Evolutionary conservation across 2,113 vertebrate species (phyloP), one percentile per base, ranked within the genome.

Genomic region (Neolamprologus devosi): DNA sequence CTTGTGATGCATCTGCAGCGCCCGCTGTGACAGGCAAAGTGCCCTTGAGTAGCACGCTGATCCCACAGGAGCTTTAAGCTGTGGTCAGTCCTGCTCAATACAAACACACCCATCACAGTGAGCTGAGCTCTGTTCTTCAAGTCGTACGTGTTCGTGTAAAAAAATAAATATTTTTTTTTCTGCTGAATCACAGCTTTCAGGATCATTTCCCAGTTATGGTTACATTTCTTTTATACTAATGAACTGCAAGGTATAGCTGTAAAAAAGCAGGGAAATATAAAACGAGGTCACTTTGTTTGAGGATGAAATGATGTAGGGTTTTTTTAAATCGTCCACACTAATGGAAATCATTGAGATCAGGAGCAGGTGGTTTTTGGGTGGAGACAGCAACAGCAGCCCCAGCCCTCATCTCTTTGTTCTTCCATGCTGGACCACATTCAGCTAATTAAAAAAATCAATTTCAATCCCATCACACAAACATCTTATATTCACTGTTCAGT

Each of bases 341-440:
- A 78, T 75, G 80, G 26, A 78, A 28, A 78, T 42, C 63, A 49
- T 58, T 35, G 54, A 23, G 68, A 75, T 79, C 80, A 73, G 33
- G 54, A 4, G 53, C 86, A 91, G 88, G 85, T 91, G 87, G 83
- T 86, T 85, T 88, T 65, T 40, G 91, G 88, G 88, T 83, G 93
- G 89, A 58, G 89, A 85, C 57, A 85, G 65, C 81, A 84, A 68
- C 51, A 23, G 49, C 60, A 89, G 88, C 84, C 90, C 63, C 75
- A 89, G 47, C 89, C 85, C 73, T 89, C 21, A 58, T 84, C 33
- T 91, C 92, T 91, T 94, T 94, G 92, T 93, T 94, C 90, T 86
- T 86, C 33, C 17, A 75, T 58, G 33, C 58, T 30, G 14, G 51
- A 51, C 45, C 45, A 65, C 40, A 57, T 26, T 87, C 23, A 85